These are phyloP conservation scores for Drosophila teissieri DNA, from an alignment of 1,140 invertebrate species.

Conservation along the genomic window DNA sequence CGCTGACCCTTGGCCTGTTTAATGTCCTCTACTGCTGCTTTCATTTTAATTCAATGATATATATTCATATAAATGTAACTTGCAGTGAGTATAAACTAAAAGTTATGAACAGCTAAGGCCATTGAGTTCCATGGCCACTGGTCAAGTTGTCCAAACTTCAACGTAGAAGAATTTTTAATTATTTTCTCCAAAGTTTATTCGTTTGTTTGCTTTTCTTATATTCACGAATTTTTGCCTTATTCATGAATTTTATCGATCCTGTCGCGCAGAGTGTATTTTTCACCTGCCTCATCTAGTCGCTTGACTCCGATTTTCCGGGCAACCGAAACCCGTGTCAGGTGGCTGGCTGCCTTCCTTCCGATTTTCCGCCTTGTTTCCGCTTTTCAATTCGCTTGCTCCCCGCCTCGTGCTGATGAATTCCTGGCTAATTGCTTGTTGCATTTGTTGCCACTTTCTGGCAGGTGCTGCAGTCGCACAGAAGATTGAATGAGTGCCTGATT, in stretches of 20 bases:
- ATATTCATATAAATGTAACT: too few relatives aligned
- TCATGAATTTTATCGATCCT: too few relatives aligned
- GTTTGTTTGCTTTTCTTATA: background rate
- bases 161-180: background rate
- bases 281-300: conserved; percentile 13
- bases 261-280: background rate
- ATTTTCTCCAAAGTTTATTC: background rate
- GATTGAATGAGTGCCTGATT: conserved; percentile 40
- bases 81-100: too few relatives aligned
- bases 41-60: too few relatives aligned
- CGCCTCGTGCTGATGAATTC: conserved; percentile 46
- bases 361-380: background rate
- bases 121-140: too few relatives aligned
- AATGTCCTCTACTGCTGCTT: too few relatives aligned
- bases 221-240: background rate
- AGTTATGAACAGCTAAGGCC: too few relatives aligned
- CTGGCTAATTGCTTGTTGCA: conserved; percentile 51
- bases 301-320: background rate
- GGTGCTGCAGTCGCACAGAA: conserved; percentile 31
- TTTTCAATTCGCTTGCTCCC: conserved; percentile 7
- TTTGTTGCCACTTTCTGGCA: conserved; percentile 18
- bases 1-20: too few relatives aligned
- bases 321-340: conserved; percentile 14
- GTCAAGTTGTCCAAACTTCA: too few relatives aligned
- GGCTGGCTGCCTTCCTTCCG: conserved; percentile 10